Base-by-base conservation (phyloP, 2,797 vertebrate genomes). In the Xyrichtys novacula region DNA sequence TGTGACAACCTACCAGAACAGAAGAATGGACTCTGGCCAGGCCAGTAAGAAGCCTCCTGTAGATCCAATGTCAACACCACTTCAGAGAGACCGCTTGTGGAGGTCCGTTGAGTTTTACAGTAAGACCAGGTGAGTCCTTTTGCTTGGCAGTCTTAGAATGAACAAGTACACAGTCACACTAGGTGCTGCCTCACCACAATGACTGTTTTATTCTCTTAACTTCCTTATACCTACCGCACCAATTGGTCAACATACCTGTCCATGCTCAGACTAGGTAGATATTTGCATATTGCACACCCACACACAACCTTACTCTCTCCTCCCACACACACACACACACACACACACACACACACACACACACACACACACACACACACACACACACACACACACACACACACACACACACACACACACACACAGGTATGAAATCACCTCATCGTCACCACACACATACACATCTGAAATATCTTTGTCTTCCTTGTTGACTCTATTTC, bases 271-370 rank as follows among this genome's bases (percentile, higher is more conserved):
- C 53, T 71, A 80, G 83, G 76, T 74, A 66, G 58, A 11, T 46
- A 89, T 94, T 93, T 93, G 88, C 88, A 93, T 93, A 83, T 52
- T 38, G 19, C 77, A 88, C 83, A 73, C 85, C 71, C 84, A 85
- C 85, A 48, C 74, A 59, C 52, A 43, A 52, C 5, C 34, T 8
- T 16, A 16, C 46, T 28, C 46, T 28, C 43, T 23, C 6, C 12
- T 8, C 22, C 22, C 38, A n/a, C 42, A 12, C 42, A 20, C 42
- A 44, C 42, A 44, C 3, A 10, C 40, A 43, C 7, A 12, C 10
- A 12, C 42, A 22, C 42, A 39, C 38, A 39, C 38, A 17, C 16
- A 17, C 38, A 17, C 38, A 17, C 38, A 12, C 38, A 17, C 38
- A 39, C 38, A 39, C 38, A 39, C 31, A 34, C 31, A 34, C 31